Conservation (phyloP, 2,888 invertebrate genomes). For the Ypsolopha scabrella region DNA sequence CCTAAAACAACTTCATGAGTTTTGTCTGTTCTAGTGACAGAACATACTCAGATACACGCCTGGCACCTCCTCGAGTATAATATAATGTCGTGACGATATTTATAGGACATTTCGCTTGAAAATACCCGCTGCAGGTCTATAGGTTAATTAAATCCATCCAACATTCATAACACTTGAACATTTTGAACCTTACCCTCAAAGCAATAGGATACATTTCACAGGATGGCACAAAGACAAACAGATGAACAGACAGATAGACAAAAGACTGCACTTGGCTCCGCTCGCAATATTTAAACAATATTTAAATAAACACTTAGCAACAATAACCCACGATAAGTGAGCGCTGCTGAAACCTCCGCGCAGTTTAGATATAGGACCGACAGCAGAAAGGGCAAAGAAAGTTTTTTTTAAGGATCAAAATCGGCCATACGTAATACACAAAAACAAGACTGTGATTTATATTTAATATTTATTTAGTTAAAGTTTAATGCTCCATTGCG, state of each 20-base stretch:
- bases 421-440: not conserved
- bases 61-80: no score
- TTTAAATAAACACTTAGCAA: constrained; percentile 58
- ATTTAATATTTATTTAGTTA: not conserved
- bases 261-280: constrained; percentile 13
- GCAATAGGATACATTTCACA: no score
- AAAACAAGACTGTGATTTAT: not conserved
- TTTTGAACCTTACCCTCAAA: no score
- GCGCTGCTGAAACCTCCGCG: constrained; percentile 25
- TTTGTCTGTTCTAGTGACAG: no score
- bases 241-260: constrained; percentile 20
- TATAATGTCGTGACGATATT: no score
- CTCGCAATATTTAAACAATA: constrained; percentile 14
- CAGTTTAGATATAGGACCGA: constrained; percentile 11
- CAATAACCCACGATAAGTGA: constrained; percentile 49
- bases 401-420: not conserved
- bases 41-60: no score
- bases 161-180: no score
- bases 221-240: constrained; percentile 1
- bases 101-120: no score
- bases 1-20: no score
- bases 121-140: no score
- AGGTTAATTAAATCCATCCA: no score
- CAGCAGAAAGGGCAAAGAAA: not conserved
- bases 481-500: not conserved